These are phyloP conservation scores for Rousettus leschenaultii DNA, from an alignment of 2,113 vertebrate genomes.

Conservation along the genomic window DNA sequence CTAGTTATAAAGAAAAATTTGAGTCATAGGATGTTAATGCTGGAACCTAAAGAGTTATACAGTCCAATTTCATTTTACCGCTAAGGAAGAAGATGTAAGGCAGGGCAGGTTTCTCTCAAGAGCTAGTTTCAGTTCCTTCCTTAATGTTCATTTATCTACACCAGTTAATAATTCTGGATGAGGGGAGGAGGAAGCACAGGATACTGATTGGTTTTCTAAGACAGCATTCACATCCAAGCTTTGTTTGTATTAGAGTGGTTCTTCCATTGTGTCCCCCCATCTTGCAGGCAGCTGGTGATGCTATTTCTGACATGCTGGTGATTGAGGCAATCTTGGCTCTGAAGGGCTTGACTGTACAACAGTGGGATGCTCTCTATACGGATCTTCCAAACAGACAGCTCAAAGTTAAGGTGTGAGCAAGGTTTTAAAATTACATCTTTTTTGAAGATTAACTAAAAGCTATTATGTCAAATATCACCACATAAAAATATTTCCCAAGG, in stretches of 20 bases:
- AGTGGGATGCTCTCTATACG: slow-evolving; percentile 91
- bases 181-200: neutral
- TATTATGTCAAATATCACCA: neutral
- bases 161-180: neutral
- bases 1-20: neutral
- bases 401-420: slow-evolving; percentile 90
- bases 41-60: neutral
- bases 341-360: slow-evolving; percentile 88
- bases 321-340: slow-evolving; percentile 93
- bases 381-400: slow-evolving; percentile 95
- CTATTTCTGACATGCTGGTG: slow-evolving; percentile 94
- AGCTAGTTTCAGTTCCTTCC: neutral
- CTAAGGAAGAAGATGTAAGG: neutral
- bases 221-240: neutral
- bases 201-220: neutral
- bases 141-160: neutral
- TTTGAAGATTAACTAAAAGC: neutral
- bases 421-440: neutral
- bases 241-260: neutral
- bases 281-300: slow-evolving; percentile 92
- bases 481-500: neutral
- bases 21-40: neutral
- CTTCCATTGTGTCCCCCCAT: neutral
- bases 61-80: neutral
- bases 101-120: neutral